Conservation (phyloP, 2,797 vertebrate genomes). For the Arnoldichthys spilopterus region DNA sequence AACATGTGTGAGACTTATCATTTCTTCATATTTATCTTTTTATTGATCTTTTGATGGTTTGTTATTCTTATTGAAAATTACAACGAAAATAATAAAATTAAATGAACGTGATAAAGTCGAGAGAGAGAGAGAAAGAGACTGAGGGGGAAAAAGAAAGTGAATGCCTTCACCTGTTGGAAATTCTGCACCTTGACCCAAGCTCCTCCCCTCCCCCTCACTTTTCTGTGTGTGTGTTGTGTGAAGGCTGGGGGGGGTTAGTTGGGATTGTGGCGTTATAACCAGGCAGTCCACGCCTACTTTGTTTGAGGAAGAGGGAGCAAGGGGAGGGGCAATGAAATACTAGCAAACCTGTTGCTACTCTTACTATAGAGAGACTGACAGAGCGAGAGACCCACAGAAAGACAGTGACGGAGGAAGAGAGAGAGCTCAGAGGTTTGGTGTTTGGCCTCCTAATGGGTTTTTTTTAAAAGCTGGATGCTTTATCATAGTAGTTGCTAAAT, state of each 20-base stretch:
- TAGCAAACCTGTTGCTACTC: background rate
- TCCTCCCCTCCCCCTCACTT: conserved; percentile 35
- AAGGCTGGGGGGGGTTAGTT: conserved; percentile 1
- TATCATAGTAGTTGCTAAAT: background rate
- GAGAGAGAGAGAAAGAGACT: conserved; percentile 24
- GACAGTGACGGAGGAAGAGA: background rate
- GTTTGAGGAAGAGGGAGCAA: conserved; percentile 19
- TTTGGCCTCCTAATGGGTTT: background rate
- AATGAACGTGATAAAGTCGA: background rate
- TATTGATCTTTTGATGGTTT: too few species aligned
- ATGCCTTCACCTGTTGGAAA: conserved; percentile 52
- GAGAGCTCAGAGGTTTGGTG: background rate
- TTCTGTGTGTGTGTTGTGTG: conserved; percentile 14
- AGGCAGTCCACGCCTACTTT: conserved; percentile 36
- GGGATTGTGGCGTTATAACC: conserved; percentile 42
- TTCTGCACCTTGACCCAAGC: conserved; percentile 49
- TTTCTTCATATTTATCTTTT: too few species aligned
- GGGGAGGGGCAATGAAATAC: conserved; percentile 25
- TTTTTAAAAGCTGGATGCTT: background rate
- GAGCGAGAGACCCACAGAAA: background rate
- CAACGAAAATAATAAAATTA: too few species aligned
- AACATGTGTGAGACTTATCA: too few species aligned
- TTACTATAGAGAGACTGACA: background rate
- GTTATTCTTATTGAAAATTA: too few species aligned
- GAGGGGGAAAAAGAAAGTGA: conserved; percentile 16